These are phyloP conservation scores for Trichechus manatus DNA, from an alignment of 2,113 vertebrate species.

Conservation along the genomic window DNA sequence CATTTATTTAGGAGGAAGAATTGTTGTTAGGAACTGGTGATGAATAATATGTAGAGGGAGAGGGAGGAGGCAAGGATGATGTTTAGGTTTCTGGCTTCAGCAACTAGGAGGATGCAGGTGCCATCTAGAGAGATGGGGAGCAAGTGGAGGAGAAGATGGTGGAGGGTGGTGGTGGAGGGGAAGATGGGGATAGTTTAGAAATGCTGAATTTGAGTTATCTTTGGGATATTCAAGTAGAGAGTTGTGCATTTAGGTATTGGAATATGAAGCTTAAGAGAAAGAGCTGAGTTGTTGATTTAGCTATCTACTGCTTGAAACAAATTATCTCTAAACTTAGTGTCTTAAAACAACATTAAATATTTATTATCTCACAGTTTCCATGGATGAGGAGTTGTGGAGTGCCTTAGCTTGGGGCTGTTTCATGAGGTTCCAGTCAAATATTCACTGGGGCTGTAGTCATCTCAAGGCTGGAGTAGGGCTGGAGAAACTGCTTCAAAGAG, in stretches of 20 bases:
- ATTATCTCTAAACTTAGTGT: not conserved
- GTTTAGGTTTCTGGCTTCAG: not conserved
- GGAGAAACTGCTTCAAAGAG: not conserved
- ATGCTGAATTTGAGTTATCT: not conserved
- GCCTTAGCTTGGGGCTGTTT: not conserved
- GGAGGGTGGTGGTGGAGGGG: not conserved
- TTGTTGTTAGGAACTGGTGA: not conserved
- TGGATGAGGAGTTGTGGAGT: not conserved
- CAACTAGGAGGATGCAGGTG: not conserved
- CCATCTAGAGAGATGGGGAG: not conserved
- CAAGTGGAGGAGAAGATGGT: not conserved
- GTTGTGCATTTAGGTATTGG: not conserved
- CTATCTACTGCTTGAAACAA: not conserved
- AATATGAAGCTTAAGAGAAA: slow-evolving; percentile 38
- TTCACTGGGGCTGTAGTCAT: not conserved
- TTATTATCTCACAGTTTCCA: not conserved
- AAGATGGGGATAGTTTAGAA: not conserved
- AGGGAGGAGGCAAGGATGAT: not conserved
- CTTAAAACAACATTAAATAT: not conserved
- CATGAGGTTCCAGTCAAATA: not conserved
- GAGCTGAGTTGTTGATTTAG: not conserved
- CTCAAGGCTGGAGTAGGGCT: not conserved
- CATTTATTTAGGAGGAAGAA: not conserved
- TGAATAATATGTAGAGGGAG: not conserved
- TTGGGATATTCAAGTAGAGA: not conserved